phyloP scores from a whole-genome alignment of 2,888 invertebrate species.

The Ormyrus nitidulus region DNA sequence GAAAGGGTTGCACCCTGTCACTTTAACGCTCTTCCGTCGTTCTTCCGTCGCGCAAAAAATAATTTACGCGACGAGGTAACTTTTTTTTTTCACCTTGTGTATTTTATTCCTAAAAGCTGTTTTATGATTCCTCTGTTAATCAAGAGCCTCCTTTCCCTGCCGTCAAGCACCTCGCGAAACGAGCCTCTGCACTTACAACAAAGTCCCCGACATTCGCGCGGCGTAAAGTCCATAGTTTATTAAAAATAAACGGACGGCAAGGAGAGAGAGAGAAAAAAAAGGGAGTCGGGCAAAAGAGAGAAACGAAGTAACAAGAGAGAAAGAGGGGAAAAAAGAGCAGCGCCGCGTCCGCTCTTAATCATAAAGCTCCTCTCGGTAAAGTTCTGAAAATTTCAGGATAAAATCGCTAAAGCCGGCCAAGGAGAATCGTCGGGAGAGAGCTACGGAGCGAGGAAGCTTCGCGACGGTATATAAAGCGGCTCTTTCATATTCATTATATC shows the following conservation, averaged over 20 bases:
- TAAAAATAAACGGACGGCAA: slow-evolving; percentile 41
- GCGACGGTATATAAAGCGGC: slow-evolving; percentile 2
- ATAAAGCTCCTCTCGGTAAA: slow-evolving; percentile 19
- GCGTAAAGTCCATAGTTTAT: slow-evolving; percentile 38
- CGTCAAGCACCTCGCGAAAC: not conserved
- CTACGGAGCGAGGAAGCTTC: not conserved
- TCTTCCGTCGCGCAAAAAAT: not conserved
- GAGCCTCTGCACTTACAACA: slow-evolving; percentile 30
- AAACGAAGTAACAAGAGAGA: not conserved
- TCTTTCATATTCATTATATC: slow-evolving; percentile 46
- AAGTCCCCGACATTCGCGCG: not conserved
- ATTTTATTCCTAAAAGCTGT: slow-evolving; percentile 38
- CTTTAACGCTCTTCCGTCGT: not conserved
- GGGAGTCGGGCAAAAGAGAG: not conserved
- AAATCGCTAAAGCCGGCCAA: slow-evolving; percentile 33
- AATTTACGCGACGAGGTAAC: not conserved
- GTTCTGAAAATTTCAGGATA: slow-evolving; percentile 44
- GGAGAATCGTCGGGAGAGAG: slow-evolving; percentile 24
- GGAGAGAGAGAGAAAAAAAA: not conserved
- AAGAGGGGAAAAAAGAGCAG: slow-evolving; percentile 12
- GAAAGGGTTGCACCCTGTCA: not conserved
- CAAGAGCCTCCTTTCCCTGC: not conserved
- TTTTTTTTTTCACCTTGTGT: not conserved
- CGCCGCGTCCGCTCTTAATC: slow-evolving; percentile 22
- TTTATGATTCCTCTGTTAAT: slow-evolving; percentile 39